Conservation (phyloP, 2,113 vertebrate species). For the Serinus canaria region DNA sequence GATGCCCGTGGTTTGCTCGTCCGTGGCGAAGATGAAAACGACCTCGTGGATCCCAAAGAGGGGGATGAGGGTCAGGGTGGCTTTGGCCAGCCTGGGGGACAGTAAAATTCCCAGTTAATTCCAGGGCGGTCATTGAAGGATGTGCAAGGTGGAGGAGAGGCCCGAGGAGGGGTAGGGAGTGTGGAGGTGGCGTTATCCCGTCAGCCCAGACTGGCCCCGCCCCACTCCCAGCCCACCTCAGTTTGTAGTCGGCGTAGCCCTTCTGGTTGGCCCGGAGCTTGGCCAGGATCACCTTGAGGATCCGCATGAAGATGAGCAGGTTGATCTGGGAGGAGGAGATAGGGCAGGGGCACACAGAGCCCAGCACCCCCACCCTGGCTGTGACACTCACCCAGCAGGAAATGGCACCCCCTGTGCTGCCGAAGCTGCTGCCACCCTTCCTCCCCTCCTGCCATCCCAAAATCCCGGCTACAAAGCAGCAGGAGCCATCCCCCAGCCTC, state of each 20-base stretch:
- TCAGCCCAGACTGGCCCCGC: neutral
- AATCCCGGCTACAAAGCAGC: neutral
- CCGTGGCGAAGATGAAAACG: constrained; percentile 80
- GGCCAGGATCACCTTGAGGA: constrained; percentile 81
- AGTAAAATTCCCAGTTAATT: neutral
- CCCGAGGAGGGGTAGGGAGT: rapidly evolving
- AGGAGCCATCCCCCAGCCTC: too few species aligned
- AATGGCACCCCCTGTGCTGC: neutral
- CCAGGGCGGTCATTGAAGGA: rapidly evolving
- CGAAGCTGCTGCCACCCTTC: neutral
- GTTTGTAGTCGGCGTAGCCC: constrained; percentile 77
- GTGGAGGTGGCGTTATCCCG: neutral
- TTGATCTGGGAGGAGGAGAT: constrained; percentile 54
- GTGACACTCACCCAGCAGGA: rapidly evolving
- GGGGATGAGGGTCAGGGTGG: constrained; percentile 83
- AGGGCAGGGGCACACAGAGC: neutral
- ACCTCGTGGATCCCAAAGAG: constrained; percentile 84
- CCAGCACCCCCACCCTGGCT: neutral
- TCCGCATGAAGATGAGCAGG: constrained; percentile 72
- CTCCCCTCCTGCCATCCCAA: neutral
- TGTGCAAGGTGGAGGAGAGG: neutral
- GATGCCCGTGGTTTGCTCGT: constrained; percentile 80
- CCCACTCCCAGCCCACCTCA: constrained; percentile 59
- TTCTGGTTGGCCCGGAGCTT: constrained; percentile 81
- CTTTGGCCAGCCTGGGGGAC: constrained; percentile 77